Percentiles rank a stretch among this genome's conserved stretches.
phyloP scores from a whole-genome alignment of 2,113 vertebrate species.

The Dromiciops gliroides region DNA sequence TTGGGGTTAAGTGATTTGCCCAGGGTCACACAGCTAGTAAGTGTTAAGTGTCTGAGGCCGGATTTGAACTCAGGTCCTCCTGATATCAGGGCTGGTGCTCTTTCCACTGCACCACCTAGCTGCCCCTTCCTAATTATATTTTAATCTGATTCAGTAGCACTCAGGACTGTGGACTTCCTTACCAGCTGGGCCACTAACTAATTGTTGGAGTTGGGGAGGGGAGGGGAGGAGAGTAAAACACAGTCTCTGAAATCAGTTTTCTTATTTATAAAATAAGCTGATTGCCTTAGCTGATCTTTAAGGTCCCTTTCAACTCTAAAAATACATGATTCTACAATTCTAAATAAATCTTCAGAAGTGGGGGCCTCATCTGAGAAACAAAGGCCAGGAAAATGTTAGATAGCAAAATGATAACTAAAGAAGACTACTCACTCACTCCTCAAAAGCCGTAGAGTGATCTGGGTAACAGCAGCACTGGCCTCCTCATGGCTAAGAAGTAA shows the following conservation, averaged over 20 bases:
- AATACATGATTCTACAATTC: not conserved
- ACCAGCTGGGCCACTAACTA: not conserved
- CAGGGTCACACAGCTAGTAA: no score
- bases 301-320: not conserved
- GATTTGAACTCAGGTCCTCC: no score
- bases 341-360: not conserved
- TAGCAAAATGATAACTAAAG: not conserved
- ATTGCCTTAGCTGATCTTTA: not conserved
- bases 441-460: not conserved
- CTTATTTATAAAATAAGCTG: not conserved
- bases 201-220: not conserved
- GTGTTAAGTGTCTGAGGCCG: no score
- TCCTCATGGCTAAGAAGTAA: not conserved
- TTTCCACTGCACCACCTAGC: no score
- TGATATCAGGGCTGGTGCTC: no score
- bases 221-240: not conserved
- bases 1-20: no score
- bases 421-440: not conserved
- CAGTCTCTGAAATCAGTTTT: not conserved
- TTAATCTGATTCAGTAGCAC: not conserved
- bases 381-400: not conserved
- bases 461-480: not conserved
- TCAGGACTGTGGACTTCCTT: not conserved
- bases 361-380: not conserved
- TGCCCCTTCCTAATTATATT: not conserved